A percentile compares a stretch with the other conserved stretches of the same genome.
phyloP scores from a whole-genome alignment of 1,140 invertebrate species.

The Nixonia krombeini region DNA sequence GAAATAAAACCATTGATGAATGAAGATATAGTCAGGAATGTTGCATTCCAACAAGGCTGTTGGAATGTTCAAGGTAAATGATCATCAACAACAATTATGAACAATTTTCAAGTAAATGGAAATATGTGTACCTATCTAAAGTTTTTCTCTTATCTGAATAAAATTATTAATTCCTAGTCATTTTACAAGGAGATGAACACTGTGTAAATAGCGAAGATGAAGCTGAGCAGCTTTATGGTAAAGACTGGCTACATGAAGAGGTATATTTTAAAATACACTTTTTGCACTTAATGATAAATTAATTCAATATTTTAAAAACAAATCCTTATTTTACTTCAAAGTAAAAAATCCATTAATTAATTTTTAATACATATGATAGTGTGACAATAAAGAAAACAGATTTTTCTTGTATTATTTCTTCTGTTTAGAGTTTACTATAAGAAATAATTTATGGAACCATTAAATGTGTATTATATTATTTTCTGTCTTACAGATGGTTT shows the following conservation, averaged over 20 bases:
- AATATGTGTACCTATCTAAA: too few species aligned
- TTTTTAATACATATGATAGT: not conserved
- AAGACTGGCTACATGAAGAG: slow-evolving; percentile 3
- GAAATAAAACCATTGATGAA: not conserved
- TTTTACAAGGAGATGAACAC: not conserved
- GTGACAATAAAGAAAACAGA: not conserved
- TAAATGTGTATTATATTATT: slow-evolving; percentile 1
- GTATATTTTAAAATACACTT: too few species aligned
- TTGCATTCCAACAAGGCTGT: not conserved
- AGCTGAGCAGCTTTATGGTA: not conserved
- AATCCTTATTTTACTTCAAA: not conserved
- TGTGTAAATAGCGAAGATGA: not conserved
- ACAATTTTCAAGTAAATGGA: not conserved
- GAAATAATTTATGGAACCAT: too few species aligned
- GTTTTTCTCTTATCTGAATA: too few species aligned
- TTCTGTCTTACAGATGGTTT: slow-evolving; percentile 40
- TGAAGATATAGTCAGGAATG: not conserved
- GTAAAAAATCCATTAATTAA: not conserved
- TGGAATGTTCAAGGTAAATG: slow-evolving; percentile 3
- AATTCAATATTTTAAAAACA: too few species aligned
- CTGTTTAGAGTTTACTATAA: too few species aligned
- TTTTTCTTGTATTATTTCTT: too few species aligned
- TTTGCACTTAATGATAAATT: too few species aligned
- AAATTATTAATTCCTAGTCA: too few species aligned
- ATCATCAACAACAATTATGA: too few species aligned